Conservation (phyloP, 2,888 invertebrate species). For the Eledone cirrhosa region DNA sequence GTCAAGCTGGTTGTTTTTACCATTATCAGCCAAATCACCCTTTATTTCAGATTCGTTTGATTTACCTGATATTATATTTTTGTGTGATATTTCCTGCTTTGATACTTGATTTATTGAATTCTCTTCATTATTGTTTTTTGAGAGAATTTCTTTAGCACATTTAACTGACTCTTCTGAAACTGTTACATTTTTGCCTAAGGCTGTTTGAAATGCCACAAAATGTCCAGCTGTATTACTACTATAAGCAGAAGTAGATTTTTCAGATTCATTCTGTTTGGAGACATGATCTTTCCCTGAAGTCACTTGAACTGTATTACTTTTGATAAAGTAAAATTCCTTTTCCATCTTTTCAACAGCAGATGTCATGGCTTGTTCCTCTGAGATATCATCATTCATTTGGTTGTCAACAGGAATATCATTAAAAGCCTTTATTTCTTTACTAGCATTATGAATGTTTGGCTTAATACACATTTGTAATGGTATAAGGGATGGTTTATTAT, state of each 20-base stretch:
- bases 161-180: slow-evolving; percentile 3
- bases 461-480: too few species aligned
- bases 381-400: not conserved
- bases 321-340: not conserved
- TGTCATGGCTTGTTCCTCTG: not conserved
- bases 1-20: too few species aligned
- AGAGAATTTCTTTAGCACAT: not conserved
- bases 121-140: too few species aligned
- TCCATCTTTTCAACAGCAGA: slow-evolving; percentile 18
- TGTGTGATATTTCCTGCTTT: too few species aligned
- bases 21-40: too few species aligned
- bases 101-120: too few species aligned
- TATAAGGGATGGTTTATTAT: too few species aligned
- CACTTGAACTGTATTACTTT: not conserved
- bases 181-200: slow-evolving; percentile 9
- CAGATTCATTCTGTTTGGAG: not conserved
- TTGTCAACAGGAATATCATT: not conserved
- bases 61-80: too few species aligned
- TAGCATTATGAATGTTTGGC: too few species aligned
- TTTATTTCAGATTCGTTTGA: too few species aligned
- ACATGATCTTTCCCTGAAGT: not conserved
- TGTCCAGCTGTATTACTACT: too few species aligned
- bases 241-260: not conserved
- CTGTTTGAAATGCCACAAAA: slow-evolving; percentile 12
- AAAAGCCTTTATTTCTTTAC: not conserved